Evolutionary conservation across 2,113 vertebrate species (phyloP).

Genomic region (Otis tarda): DNA sequence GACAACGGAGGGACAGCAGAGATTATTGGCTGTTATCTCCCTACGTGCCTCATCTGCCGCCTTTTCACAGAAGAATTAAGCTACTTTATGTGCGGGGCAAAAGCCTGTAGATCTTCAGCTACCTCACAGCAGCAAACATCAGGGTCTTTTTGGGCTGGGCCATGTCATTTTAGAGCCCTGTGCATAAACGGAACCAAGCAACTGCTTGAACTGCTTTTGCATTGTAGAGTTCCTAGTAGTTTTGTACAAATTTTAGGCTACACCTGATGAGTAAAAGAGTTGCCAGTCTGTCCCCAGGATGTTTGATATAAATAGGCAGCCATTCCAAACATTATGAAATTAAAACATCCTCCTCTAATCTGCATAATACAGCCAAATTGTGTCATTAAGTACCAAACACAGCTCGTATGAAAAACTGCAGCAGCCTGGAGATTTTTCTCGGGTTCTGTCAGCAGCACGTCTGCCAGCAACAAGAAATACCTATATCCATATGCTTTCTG

Average conservation of each 20-base stretch:
- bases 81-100: neutral
- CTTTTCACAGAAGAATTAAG: neutral
- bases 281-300: neutral
- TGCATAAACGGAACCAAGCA: neutral
- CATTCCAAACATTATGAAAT: neutral
- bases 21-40: neutral
- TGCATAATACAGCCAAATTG: neutral
- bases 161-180: neutral
- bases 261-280: neutral
- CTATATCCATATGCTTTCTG: neutral
- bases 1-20: neutral
- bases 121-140: neutral
- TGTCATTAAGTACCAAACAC: rapidly evolving
- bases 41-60: neutral
- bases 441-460: neutral
- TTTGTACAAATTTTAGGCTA: neutral
- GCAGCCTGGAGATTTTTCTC: neutral
- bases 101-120: neutral
- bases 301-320: neutral
- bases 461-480: neutral
- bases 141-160: neutral
- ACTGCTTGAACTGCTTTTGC: neutral
- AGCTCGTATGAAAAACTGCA: neutral
- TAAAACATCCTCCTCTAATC: neutral
- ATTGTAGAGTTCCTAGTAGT: neutral